A percentile compares a stretch with the other conserved stretches of the same genome.
Conservation (phyloP, 2,797 vertebrate species). For the Chaenodraco wilsoni region DNA sequence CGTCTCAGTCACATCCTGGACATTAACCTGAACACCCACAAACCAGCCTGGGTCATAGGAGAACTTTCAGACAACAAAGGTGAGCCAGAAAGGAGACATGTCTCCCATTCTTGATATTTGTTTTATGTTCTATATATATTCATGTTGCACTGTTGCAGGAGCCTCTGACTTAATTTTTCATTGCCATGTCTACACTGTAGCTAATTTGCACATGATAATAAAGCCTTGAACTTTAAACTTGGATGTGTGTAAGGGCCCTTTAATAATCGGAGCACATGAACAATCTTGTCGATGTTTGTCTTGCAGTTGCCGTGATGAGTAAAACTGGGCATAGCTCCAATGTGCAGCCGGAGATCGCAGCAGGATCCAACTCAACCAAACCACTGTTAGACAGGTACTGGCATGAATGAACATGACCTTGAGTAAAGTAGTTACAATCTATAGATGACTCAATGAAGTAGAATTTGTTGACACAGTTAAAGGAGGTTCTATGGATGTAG, state of each 20-base stretch:
- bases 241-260: not conserved
- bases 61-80: slow-evolving; percentile 94
- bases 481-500: not conserved
- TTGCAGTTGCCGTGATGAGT: slow-evolving; percentile 90
- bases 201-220: no score
- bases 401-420: not conserved
- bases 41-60: slow-evolving; percentile 91
- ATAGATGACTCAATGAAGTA: not conserved
- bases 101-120: not conserved
- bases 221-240: no score
- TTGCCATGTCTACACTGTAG: no score
- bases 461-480: not conserved
- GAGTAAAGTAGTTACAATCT: not conserved
- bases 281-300: not conserved
- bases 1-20: slow-evolving; percentile 88
- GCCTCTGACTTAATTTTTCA: no score
- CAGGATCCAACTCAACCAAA: slow-evolving; percentile 79
- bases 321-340: slow-evolving; percentile 55
- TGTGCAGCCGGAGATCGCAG: slow-evolving; percentile 63
- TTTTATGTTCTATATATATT: no score
- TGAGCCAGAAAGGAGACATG: slow-evolving; percentile 59
- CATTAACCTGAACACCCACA: slow-evolving; percentile 84
- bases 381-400: slow-evolving; percentile 90
- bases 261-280: not conserved
- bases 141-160: no score